Evolutionary conservation across 1,140 invertebrate genomes (phyloP).

Genomic region (Chironomus striatipennis): DNA sequence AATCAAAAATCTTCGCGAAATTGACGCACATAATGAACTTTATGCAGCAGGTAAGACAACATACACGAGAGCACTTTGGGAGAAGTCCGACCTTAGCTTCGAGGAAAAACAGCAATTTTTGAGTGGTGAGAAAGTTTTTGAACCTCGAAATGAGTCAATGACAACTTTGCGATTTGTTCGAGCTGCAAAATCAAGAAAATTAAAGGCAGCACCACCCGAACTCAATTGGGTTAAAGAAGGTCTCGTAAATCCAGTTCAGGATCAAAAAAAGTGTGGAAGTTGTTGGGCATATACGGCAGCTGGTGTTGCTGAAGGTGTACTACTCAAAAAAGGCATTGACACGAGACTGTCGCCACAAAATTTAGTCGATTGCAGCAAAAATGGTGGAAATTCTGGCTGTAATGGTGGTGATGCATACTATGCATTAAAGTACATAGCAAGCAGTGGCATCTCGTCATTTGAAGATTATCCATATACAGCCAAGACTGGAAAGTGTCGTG

Average conservation of each 20-base stretch:
- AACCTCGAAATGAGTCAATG: not conserved
- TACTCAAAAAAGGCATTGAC: not conserved
- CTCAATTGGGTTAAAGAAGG: not conserved
- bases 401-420: slow-evolving; percentile 54
- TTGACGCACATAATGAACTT: not conserved
- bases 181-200: not conserved
- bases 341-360: not conserved
- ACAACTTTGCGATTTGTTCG: not conserved
- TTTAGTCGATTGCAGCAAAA: not conserved
- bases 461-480: slow-evolving; percentile 49
- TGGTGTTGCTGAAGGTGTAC: not conserved
- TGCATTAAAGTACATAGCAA: slow-evolving; percentile 51
- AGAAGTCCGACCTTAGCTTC: not conserved
- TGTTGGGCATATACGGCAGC: not conserved
- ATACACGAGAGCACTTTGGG: not conserved
- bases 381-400: slow-evolving; percentile 49
- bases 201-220: not conserved
- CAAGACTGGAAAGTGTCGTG: slow-evolving; percentile 29
- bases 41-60: not conserved
- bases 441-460: slow-evolving; percentile 60
- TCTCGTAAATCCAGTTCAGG: not conserved
- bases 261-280: not conserved
- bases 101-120: not conserved
- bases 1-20: not conserved
- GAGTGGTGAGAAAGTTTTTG: not conserved